These are phyloP conservation scores for Julus scanicus DNA, from an alignment of 2,888 invertebrate genomes.

Conservation along the genomic window DNA sequence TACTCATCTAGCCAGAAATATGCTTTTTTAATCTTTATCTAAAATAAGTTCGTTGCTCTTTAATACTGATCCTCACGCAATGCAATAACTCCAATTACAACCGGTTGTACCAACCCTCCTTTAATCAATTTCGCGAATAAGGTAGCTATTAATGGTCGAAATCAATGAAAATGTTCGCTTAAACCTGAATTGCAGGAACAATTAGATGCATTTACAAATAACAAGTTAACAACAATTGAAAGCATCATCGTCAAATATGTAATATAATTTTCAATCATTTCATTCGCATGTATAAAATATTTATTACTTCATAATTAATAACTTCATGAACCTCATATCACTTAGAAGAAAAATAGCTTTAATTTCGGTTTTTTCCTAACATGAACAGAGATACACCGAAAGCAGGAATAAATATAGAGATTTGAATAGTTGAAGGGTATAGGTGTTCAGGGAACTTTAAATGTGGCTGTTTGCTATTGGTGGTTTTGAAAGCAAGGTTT, in stretches of 20 bases:
- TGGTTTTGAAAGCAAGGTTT: not conserved
- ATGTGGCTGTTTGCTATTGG: not conserved
- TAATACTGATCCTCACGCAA: not conserved
- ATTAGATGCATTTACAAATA: not conserved
- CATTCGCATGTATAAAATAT: not conserved
- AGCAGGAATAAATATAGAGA: too few species aligned
- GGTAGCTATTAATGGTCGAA: not conserved
- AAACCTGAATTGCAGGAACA: not conserved
- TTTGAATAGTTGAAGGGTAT: too few species aligned
- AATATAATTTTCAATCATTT: not conserved
- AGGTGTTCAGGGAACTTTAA: not conserved
- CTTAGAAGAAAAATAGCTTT: too few species aligned
- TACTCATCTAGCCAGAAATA: not conserved
- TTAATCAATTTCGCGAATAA: not conserved
- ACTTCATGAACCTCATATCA: too few species aligned
- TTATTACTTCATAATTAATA: too few species aligned
- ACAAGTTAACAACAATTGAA: not conserved
- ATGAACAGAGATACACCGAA: too few species aligned
- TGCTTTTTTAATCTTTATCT: not conserved
- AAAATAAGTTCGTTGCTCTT: not conserved
- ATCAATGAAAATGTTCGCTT: not conserved
- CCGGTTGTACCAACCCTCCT: not conserved
- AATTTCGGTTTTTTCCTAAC: too few species aligned
- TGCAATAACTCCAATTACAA: not conserved
- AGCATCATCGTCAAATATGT: not conserved